phyloP scores from a whole-genome alignment of 2,888 invertebrate genomes.

The Hoplodrina ambigua region DNA sequence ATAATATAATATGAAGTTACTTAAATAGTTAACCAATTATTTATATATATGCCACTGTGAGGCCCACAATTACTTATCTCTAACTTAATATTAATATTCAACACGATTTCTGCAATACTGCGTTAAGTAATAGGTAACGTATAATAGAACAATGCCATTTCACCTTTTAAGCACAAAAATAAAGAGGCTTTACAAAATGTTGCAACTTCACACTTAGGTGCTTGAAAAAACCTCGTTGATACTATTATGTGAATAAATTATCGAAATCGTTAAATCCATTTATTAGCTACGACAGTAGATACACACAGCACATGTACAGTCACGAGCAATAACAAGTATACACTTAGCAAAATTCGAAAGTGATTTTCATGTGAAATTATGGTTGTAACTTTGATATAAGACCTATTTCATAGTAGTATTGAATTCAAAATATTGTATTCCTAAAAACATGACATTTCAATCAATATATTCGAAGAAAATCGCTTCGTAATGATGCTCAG shows the following conservation, averaged over 20 bases:
- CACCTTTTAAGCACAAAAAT: constrained; percentile 18
- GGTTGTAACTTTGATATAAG: too few species aligned
- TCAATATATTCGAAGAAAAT: too few species aligned
- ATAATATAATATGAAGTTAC: constrained; percentile 7
- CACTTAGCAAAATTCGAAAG: too few species aligned
- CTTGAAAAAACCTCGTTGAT: constrained; percentile 6
- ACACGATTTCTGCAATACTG: constrained; percentile 15
- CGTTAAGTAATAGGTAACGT: constrained; percentile 5
- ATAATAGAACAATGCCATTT: constrained; percentile 11
- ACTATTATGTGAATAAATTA: constrained; percentile 33
- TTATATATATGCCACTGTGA: neutral
- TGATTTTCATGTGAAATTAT: too few species aligned
- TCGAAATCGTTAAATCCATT: constrained; percentile 22
- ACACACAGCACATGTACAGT: neutral
- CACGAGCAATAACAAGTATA: too few species aligned
- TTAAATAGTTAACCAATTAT: constrained; percentile 16
- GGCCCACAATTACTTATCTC: constrained; percentile 7
- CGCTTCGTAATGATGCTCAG: too few species aligned
- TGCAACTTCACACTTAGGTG: constrained; percentile 21
- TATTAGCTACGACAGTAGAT: constrained; percentile 20
- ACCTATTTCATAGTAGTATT: too few species aligned
- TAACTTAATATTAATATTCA: constrained; percentile 28
- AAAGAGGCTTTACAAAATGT: constrained; percentile 10
- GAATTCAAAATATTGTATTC: too few species aligned
- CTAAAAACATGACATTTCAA: too few species aligned